Evolutionary conservation across 1,140 invertebrate species (phyloP).

Genomic region (Drosophila mayri): DNA sequence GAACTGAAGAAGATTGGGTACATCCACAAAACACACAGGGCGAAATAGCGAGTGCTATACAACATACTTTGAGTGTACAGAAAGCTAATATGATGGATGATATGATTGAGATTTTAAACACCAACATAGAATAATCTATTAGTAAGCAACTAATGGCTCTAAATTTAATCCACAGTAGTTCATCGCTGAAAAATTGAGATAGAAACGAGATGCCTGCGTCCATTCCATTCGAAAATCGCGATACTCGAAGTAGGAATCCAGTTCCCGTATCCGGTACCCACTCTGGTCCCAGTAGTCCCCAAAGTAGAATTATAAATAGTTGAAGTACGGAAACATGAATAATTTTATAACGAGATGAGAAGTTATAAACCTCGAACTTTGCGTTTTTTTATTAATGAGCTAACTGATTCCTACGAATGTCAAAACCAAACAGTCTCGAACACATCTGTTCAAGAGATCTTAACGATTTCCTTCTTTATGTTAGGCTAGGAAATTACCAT

Average conservation of each 20-base stretch:
- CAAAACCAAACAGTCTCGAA: not conserved
- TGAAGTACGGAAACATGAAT: not conserved
- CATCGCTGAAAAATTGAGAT: not conserved
- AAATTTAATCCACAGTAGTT: not conserved
- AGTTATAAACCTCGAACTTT: not conserved
- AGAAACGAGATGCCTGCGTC: not conserved
- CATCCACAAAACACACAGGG: not conserved
- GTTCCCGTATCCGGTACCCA: not conserved
- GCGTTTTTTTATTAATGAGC: not conserved
- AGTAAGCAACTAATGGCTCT: not conserved
- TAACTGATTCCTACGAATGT: not conserved
- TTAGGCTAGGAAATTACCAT: not conserved
- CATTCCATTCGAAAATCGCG: not conserved
- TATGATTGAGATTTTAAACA: not conserved
- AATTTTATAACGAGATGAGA: constrained; percentile 1
- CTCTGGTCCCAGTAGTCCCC: not conserved
- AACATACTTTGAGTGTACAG: not conserved
- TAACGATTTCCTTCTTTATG: not conserved
- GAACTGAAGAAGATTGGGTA: not conserved
- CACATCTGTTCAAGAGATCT: not conserved
- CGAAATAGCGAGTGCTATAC: not conserved
- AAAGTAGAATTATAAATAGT: not conserved
- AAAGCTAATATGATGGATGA: constrained; percentile 1
- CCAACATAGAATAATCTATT: not conserved
- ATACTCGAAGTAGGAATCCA: not conserved